phyloP scores from a whole-genome alignment of 2,113 vertebrate species.

The Sinosuthora webbiana region DNA sequence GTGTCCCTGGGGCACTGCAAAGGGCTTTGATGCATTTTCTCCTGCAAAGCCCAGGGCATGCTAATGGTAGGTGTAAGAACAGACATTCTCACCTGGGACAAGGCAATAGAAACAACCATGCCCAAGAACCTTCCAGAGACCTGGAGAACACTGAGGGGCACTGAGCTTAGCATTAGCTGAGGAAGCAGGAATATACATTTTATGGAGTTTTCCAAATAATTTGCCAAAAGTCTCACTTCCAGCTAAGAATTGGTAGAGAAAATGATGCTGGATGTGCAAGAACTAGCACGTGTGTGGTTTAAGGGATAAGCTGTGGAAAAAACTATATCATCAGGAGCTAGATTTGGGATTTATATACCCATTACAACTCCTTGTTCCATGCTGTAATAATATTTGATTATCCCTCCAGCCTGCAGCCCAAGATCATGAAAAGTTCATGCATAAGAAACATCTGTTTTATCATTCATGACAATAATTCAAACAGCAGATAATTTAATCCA shows the following conservation, averaged over 20 bases:
- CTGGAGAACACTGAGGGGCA: accelerated
- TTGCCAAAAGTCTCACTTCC: slow-evolving; percentile 50
- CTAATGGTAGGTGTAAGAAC: not conserved
- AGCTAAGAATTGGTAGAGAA: not conserved
- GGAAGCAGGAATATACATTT: not conserved
- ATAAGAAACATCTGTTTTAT: slow-evolving; percentile 31
- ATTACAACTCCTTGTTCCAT: not conserved
- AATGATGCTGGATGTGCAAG: not conserved
- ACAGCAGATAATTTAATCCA: not conserved
- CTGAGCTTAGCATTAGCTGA: not conserved
- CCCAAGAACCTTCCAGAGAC: not conserved
- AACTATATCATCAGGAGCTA: not conserved
- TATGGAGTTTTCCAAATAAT: slow-evolving; percentile 34
- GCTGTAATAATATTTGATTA: slow-evolving; percentile 15
- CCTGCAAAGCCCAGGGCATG: not conserved
- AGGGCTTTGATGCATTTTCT: not conserved
- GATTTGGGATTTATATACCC: not conserved
- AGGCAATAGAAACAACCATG: not conserved
- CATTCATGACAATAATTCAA: slow-evolving; percentile 41
- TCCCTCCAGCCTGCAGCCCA: not conserved
- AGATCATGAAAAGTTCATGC: slow-evolving; percentile 44
- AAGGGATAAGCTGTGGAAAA: slow-evolving; percentile 48
- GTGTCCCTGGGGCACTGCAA: not conserved
- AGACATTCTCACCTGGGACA: not conserved
- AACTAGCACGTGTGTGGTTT: not conserved